Evolutionary conservation across 2,797 vertebrate genomes (phyloP), one percentile per base, ranked within the genome.

Genomic region (Phrynocephalus guinanensis): DNA sequence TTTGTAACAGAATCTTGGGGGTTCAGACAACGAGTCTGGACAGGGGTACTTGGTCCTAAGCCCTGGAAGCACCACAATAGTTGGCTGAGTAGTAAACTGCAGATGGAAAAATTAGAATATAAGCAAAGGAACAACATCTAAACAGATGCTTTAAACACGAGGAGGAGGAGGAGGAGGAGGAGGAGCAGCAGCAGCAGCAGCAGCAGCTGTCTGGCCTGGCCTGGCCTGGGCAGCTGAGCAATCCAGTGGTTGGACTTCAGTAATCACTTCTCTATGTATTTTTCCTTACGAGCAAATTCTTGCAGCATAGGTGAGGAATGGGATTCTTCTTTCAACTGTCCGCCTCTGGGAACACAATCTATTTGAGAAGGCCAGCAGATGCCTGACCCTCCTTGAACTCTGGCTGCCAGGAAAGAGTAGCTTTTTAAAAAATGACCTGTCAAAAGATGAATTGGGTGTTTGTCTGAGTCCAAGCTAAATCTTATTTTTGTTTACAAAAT

Each of bases 231-330:
- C 38, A 90, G 75, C 18, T 90, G 73, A 60, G 76, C 16, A 18
- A 71, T 82, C 67, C 30, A 48, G 83, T 1, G 13, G 70, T 67
- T 22, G 71, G 77, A 76, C 38, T 26, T 28, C 52, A 91, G 22
- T 10, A 52, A 16, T n/a, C 71, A 85, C n/a, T 89, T 9, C 5
- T 88, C 18, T 79, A 1, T 0, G 0, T 80, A 0, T 15, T 38
- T 83, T 71, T 33, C 70, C 81, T 90, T 81, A 22, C 26, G 38
- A 88, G 82, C 50, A 78, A 82, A 92, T 94, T 94, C 93, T 95
- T 85, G 56, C 76, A 93, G 3, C 86, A 83, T 95, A 94, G 91
- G 94, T 95, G 94, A 94, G 94, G 90, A 96, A 95, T 94, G 93
- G 76, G 66, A 87, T 30, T 91, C 79, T 79, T 95, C 75, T 88